Base-by-base conservation (phyloP, 2,888 invertebrate species). In the Drosophila subquinaria region DNA sequence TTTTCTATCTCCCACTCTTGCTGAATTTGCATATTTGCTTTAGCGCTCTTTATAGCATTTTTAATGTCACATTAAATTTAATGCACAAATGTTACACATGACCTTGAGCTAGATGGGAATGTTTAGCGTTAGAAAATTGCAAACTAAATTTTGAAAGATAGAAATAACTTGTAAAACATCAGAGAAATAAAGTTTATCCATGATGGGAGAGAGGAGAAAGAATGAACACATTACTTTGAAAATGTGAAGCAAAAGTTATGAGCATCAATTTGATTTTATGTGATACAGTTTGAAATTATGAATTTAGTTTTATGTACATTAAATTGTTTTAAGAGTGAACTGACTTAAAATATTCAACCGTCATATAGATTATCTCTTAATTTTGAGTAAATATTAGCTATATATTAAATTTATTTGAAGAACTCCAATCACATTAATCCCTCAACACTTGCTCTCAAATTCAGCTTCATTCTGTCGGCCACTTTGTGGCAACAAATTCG, bases 41-140 rank as follows among this genome's bases (percentile, higher is more conserved):
- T 76, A 36, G 27, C 60, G 23, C 57, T 64, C 59, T 85, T 79
- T 79, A 81, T 74, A 64, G 27, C 64, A 27, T 36, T 81, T 82
- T 87, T 84, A 84, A 87, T 87, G 82, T 45, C 66, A 69, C 71
- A 64, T 79, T 73, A 82, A 82, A 84, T 70, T 81, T 84, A 68
- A 87, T 73, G 76, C 61, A 45, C 35, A 45, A 30, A 36, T 56
- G 23, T 56, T 47, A 62, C 42, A 50, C 13, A 50, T 73, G 81
- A 81, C 83, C 80, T 82, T 79, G 67, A 69, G 83, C 71, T 59
- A 66, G 67, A 69, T 73, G 52, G 43, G n/a, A n/a, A 43, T 61
- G 33, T 51, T 69, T 51, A 9, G 35, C 10, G 20, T 17, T 68
- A 36, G 9, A n/a, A n/a, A 10, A 35, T 35, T 15, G 4, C 9